Evolutionary conservation across 2,888 invertebrate genomes (phyloP), one percentile per base, ranked within the genome.

Genomic region (Fragum whitleyi): DNA sequence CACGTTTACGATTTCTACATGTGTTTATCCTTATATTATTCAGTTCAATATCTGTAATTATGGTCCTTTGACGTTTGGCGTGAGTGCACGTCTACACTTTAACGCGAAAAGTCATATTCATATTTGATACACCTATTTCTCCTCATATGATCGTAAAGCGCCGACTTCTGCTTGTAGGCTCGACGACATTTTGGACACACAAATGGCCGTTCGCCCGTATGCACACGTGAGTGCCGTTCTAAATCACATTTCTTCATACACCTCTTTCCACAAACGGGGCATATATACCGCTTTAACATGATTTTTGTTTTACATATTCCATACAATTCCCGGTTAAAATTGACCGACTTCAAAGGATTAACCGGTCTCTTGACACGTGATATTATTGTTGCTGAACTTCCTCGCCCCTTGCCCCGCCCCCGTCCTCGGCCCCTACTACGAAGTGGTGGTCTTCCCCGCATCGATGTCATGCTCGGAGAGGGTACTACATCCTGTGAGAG

Each of bases 131-230:
- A 65, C 3, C 7, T 39, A 9, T 42, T 26, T 26, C 26, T 65
- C 26, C 65, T 39, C 42, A 65, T 23, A 51, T 73, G 73, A 29
- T 47, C 19, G 16, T 26, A 26, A 14, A 62, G 42, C 7, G 11
- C 65, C 2, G 42, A 61, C 68, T 79, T 83, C 51, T 79, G 78
- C 19, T 32, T 42, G 39, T 57, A 83, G 0, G 65, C 1, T n/a
- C 61, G 68, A n/a, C 47, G 1, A 55, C 83, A 83, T 2, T 62
- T 21, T 3, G 53, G 42, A 61, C 83, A 83, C 3, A 11, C 36
- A 39, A 71, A 83, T 6, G 83, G 83, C 53, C 76, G 76, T 23
- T 79, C 79, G 6, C 83, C 83, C 3, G 79, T 83, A 57, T 83
- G 83, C 0, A 79, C 68, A 2, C 76, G 55, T 16, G 57, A 16